These are phyloP conservation scores for Gonocerus acuteangulatus DNA, from an alignment of 2,888 invertebrate genomes.

Conservation along the genomic window DNA sequence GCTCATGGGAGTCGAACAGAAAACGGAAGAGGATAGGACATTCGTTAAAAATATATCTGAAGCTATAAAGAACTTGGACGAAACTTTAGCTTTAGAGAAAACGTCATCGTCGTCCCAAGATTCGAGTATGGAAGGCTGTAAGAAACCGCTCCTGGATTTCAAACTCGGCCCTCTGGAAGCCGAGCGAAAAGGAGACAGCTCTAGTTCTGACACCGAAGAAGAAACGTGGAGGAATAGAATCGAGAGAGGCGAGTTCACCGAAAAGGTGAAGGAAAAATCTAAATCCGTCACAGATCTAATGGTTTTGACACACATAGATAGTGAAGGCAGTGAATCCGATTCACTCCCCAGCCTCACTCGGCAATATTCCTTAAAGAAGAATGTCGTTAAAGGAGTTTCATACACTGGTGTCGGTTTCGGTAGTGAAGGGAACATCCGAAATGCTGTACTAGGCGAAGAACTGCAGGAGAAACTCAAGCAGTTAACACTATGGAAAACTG, in stretches of 20 bases:
- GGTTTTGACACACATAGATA: slow-evolving; percentile 59
- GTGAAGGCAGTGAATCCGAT: slow-evolving; percentile 50
- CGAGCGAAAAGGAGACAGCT: slow-evolving; percentile 39
- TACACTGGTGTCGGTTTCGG: slow-evolving; percentile 43
- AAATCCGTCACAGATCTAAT: slow-evolving; percentile 60
- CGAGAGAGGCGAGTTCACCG: slow-evolving; percentile 49
- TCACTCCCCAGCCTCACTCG: slow-evolving; percentile 38
- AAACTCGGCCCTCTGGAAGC: slow-evolving; percentile 42
- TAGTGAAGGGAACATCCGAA: slow-evolving; percentile 52
- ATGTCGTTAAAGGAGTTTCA: slow-evolving; percentile 42
- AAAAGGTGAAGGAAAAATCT: slow-evolving; percentile 58
- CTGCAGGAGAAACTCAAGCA: slow-evolving; percentile 51
- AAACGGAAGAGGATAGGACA: slow-evolving; percentile 53
- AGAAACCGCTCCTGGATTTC: slow-evolving; percentile 41
- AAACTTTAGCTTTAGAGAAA: slow-evolving; percentile 55
- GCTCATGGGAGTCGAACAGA: slow-evolving; percentile 53
- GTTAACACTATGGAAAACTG: slow-evolving; percentile 38
- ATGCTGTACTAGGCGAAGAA: slow-evolving; percentile 47
- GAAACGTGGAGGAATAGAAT: slow-evolving; percentile 55
- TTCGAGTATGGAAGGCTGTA: slow-evolving; percentile 51
- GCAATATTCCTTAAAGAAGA: slow-evolving; percentile 41
- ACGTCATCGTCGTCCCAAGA: slow-evolving; percentile 41
- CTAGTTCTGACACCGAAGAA: slow-evolving; percentile 56
- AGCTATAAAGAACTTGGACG: slow-evolving; percentile 57
- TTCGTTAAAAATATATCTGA: slow-evolving; percentile 55